A percentile compares a stretch with the other conserved stretches of the same genome.
These are phyloP conservation scores for Chrysochloris asiatica DNA, from an alignment of 2,113 vertebrate species.

Conservation along the genomic window DNA sequence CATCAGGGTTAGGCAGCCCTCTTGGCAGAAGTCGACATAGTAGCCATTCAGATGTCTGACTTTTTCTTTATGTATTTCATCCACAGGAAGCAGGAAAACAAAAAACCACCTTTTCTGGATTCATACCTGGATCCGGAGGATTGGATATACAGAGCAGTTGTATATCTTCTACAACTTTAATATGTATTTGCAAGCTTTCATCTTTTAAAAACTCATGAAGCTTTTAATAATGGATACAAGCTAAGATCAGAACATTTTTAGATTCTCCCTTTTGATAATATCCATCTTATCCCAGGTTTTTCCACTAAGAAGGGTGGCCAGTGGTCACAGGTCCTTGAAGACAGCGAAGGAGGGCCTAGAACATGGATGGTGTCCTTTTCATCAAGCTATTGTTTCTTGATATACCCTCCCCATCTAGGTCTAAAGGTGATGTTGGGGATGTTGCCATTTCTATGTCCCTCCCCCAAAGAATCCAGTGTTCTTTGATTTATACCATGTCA, in stretches of 20 bases:
- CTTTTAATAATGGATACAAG: neutral
- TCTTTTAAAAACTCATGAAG: neutral
- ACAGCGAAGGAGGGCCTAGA: too few species aligned
- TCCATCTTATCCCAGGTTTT: too few species aligned
- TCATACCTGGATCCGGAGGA: constrained; percentile 91
- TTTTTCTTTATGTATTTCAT: constrained; percentile 99
- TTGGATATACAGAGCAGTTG: constrained; percentile 86
- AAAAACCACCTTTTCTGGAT: constrained; percentile 92
- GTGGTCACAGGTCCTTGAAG: too few species aligned
- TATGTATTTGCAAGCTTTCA: neutral
- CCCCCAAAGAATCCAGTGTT: too few species aligned
- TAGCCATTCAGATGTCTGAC: constrained; percentile 99
- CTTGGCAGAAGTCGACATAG: constrained; percentile 95
- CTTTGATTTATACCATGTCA: too few species aligned
- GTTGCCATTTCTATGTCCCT: too few species aligned
- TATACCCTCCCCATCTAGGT: too few species aligned
- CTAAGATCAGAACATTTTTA: neutral
- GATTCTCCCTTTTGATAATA: constrained; percentile 21
- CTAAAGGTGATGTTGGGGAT: too few species aligned
- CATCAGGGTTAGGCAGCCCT: constrained; percentile 92
- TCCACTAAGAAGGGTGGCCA: too few species aligned
- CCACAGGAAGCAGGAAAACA: constrained; percentile 98
- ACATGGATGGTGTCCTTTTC: too few species aligned
- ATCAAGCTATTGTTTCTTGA: too few species aligned
- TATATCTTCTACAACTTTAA: neutral